Evolutionary conservation across 2,888 invertebrate genomes (phyloP).

Genomic region (Caenorhabditis sp.): DNA sequence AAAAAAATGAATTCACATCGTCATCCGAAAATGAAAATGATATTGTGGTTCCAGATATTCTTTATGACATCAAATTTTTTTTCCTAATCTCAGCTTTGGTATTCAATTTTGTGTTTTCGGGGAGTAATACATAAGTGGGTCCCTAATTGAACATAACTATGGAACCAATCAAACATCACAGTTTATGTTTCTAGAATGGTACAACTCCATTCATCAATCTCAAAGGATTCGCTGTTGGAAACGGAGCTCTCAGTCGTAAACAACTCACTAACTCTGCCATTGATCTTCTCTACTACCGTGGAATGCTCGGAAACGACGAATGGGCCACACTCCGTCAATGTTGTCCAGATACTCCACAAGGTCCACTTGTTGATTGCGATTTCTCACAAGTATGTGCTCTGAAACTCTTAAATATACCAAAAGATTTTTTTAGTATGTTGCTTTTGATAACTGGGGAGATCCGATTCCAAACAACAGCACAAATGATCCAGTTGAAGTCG

Average conservation of each 20-base stretch:
- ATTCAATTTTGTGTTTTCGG: no score
- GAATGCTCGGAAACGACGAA: conserved; percentile 53
- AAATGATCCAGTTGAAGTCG: conserved; percentile 19
- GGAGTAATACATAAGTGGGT: no score
- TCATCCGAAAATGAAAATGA: no score
- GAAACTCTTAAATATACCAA: background rate
- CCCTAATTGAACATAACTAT: no score
- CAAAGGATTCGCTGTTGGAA: conserved; percentile 68
- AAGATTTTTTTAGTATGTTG: conserved; percentile 19
- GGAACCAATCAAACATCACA: no score
- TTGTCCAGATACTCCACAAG: conserved; percentile 40
- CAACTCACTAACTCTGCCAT: conserved; percentile 58
- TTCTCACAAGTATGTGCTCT: conserved; percentile 42
- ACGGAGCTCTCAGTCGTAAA: conserved; percentile 61
- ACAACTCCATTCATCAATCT: conserved; percentile 53
- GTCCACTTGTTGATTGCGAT: conserved; percentile 50
- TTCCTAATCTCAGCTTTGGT: no score
- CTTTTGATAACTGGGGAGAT: conserved; percentile 41
- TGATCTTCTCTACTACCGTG: conserved; percentile 57
- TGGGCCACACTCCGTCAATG: conserved; percentile 48
- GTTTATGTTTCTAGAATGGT: conserved; percentile 24
- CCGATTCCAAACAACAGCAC: conserved; percentile 29
- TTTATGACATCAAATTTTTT: no score
- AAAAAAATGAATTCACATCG: no score
- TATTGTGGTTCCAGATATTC: no score